phyloP scores from a whole-genome alignment of 2,797 vertebrate species.

The Phoeniculus purpureus region DNA sequence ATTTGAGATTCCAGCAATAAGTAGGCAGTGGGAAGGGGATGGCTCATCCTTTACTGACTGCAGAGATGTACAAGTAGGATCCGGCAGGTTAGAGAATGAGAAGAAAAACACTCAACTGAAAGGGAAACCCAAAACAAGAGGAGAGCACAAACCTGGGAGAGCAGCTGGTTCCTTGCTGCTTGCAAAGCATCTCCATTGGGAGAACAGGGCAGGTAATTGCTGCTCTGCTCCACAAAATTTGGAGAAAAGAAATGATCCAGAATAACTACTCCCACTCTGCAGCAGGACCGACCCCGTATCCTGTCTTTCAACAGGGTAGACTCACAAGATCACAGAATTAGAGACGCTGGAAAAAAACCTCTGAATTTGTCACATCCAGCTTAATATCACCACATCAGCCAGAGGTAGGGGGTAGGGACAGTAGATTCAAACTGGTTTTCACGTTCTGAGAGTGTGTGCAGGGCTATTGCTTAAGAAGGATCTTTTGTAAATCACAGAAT shows the following conservation, averaged over 20 bases:
- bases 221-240: background rate
- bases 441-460: background rate
- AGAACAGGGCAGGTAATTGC: background rate
- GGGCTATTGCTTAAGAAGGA: background rate
- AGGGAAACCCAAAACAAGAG: background rate
- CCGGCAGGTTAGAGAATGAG: background rate
- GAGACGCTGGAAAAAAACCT: too few relatives aligned
- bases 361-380: too few relatives aligned
- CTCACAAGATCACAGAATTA: too few relatives aligned
- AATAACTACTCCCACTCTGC: background rate
- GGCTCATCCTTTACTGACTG: background rate
- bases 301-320: background rate
- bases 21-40: background rate
- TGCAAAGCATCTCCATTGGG: background rate
- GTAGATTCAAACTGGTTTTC: background rate
- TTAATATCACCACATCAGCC: too few relatives aligned
- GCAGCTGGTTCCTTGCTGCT: background rate
- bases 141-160: background rate
- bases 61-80: slow-evolving; percentile 16
- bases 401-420: background rate
- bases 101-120: background rate
- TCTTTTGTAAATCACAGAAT: background rate
- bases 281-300: background rate
- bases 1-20: slow-evolving; percentile 28
- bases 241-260: background rate